phyloP scores from a whole-genome alignment of 2,113 vertebrate genomes.

The Sebastes schlegelii region DNA sequence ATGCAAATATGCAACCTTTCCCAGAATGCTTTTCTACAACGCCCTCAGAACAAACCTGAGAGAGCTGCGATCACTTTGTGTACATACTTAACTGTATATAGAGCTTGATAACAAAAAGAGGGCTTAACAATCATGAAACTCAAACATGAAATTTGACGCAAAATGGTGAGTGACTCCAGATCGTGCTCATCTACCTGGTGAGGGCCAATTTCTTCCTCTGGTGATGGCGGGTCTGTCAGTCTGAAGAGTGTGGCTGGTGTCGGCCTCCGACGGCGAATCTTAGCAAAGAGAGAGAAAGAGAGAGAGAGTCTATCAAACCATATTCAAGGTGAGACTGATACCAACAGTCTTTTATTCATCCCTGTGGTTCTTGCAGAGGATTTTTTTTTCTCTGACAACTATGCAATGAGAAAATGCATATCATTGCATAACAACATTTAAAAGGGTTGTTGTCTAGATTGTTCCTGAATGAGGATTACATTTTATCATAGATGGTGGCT shows the following conservation, averaged over 20 bases:
- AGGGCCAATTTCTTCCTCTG: slow-evolving; percentile 81
- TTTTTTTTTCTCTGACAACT: background rate
- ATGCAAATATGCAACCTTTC: background rate
- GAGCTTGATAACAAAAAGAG: background rate
- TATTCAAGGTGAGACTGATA: background rate
- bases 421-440: slow-evolving; percentile 19
- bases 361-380: background rate
- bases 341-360: background rate
- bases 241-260: slow-evolving; percentile 94
- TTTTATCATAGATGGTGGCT: slow-evolving; percentile 12
- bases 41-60: background rate
- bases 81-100: too few species aligned
- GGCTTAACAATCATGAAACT: background rate
- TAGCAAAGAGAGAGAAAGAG: slow-evolving; percentile 10
- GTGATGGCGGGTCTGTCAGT: slow-evolving; percentile 89
- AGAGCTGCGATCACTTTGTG: background rate
- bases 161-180: background rate
- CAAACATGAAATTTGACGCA: background rate
- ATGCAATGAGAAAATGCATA: slow-evolving; percentile 15
- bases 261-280: slow-evolving; percentile 93
- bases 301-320: background rate
- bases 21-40: background rate
- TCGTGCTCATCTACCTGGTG: slow-evolving; percentile 68
- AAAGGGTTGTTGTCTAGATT: slow-evolving; percentile 23
- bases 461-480: slow-evolving; percentile 52